phyloP scores from a whole-genome alignment of 2,797 vertebrate species.

The Hylomyscus alleni region DNA sequence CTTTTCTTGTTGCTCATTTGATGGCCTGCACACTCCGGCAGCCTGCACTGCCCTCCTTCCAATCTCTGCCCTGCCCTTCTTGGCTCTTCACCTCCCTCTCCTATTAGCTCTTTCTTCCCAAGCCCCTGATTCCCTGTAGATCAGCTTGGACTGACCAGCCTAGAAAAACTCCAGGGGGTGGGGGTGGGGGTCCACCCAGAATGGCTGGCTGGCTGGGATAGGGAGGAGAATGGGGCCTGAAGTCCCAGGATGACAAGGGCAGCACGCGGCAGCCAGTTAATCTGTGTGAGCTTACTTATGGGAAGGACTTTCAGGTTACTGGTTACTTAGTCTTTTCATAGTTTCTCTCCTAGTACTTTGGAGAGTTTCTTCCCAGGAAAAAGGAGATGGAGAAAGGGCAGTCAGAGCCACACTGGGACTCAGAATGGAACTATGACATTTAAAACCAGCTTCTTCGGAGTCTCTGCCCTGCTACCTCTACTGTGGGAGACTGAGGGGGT shows the following conservation, averaged over 20 bases:
- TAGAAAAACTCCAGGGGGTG: neutral
- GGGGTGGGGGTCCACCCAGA: neutral
- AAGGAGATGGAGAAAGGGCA: neutral
- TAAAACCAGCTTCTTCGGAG: constrained; percentile 26
- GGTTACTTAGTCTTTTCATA: neutral
- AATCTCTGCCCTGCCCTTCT: neutral
- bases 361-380: constrained; percentile 11
- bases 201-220: neutral
- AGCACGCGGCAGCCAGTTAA: neutral
- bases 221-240: neutral
- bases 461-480: constrained; percentile 49
- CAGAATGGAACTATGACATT: constrained; percentile 9
- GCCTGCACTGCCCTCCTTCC: neutral
- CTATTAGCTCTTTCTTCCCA: neutral
- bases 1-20: constrained; percentile 57
- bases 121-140: neutral
- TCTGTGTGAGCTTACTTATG: neutral
- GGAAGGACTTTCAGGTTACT: neutral
- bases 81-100: neutral
- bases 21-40: neutral
- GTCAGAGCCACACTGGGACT: constrained; percentile 38
- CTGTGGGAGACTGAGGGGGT: constrained; percentile 67
- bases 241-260: neutral
- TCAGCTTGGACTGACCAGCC: neutral
- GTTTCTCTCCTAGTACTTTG: neutral